A percentile compares a stretch with the other conserved stretches of the same genome.
These are phyloP conservation scores for Drosophila demipolita DNA, from an alignment of 2,888 invertebrate species.

Conservation along the genomic window DNA sequence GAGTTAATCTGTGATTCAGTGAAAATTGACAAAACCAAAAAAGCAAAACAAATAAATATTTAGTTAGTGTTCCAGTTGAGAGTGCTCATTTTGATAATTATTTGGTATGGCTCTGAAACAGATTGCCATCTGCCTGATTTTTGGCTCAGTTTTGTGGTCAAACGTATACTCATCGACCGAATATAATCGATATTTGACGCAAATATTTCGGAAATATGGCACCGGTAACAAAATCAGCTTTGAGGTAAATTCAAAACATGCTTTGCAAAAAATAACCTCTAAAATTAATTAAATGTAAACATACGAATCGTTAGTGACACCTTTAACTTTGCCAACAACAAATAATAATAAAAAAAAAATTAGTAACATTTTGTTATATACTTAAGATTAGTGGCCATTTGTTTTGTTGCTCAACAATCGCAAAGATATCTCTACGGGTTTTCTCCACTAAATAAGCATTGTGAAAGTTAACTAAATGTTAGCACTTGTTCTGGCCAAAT, in stretches of 20 bases:
- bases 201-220: conserved; percentile 85
- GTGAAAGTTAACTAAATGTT: conserved; percentile 35
- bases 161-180: conserved; percentile 69
- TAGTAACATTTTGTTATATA: conserved; percentile 43
- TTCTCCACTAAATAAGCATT: conserved; percentile 5
- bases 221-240: conserved; percentile 83
- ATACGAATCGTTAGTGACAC: conserved; percentile 13
- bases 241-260: conserved; percentile 76
- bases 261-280: background rate
- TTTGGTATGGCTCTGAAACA: conserved; percentile 51
- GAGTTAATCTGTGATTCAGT: conserved; percentile 24
- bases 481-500: background rate
- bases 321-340: conserved; percentile 6
- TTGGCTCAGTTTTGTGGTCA: conserved; percentile 19
- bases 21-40: conserved; percentile 22
- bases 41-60: background rate
- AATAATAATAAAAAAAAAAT: conserved; percentile 48
- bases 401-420: conserved; percentile 11
- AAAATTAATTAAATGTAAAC: conserved; percentile 7
- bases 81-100: conserved; percentile 21
- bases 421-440: conserved; percentile 22
- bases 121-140: conserved; percentile 30
- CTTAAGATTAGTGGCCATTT: conserved; percentile 2
- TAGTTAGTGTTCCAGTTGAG: conserved; percentile 8
- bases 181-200: conserved; percentile 84